Conservation (phyloP, 2,797 vertebrate genomes). For the Clarias pachynema region DNA sequence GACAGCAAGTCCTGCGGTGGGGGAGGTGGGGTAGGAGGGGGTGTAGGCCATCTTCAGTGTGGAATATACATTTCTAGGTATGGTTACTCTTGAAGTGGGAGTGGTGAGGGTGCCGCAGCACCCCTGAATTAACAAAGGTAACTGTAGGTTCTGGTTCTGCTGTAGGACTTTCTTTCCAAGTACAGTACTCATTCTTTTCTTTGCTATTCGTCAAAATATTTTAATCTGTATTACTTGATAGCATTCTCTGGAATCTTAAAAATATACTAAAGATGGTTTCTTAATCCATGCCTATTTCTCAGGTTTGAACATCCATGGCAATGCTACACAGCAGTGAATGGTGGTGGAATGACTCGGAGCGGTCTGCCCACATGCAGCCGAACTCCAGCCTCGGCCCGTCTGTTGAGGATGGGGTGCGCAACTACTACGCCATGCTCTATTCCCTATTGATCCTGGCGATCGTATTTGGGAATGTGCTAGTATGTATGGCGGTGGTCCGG, state of each 20-base stretch:
- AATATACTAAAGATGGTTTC: neutral
- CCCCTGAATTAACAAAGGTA: too few relatives aligned
- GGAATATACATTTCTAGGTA: too few relatives aligned
- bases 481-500: slow-evolving; percentile 88
- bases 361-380: slow-evolving; percentile 62
- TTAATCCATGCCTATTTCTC: slow-evolving; percentile 1
- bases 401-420: slow-evolving; percentile 56
- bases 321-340: slow-evolving; percentile 74
- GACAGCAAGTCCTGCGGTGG: too few relatives aligned
- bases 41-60: neutral
- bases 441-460: slow-evolving; percentile 88
- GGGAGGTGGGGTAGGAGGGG: too few relatives aligned
- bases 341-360: slow-evolving; percentile 76
- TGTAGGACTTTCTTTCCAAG: neutral
- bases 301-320: slow-evolving; percentile 73
- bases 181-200: neutral
- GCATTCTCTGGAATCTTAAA: neutral
- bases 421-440: slow-evolving; percentile 90
- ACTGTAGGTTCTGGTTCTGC: neutral
- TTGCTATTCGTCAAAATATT: neutral
- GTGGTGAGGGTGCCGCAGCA: too few relatives aligned
- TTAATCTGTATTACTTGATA: neutral
- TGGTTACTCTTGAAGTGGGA: too few relatives aligned
- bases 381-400: slow-evolving; percentile 64
- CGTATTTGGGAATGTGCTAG: slow-evolving; percentile 90